Evolutionary conservation across 2,113 vertebrate genomes (phyloP).

Genomic region (Leiothrix lutea): DNA sequence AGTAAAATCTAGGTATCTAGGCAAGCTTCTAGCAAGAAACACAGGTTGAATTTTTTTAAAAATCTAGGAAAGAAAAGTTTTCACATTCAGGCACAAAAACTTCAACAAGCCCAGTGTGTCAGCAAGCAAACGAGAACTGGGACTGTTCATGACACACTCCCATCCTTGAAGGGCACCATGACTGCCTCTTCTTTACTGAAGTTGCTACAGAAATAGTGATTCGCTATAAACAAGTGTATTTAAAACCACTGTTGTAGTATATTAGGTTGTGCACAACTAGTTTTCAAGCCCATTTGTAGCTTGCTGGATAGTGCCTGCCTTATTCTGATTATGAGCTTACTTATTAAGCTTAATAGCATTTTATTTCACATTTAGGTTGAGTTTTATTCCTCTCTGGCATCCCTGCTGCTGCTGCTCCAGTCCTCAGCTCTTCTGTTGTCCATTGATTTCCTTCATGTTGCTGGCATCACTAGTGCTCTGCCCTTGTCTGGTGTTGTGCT

Average conservation of each 20-base stretch:
- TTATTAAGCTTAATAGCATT: not conserved
- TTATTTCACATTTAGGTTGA: not conserved
- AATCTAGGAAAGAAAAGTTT: not conserved
- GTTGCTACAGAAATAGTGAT: not conserved
- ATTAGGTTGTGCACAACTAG: not conserved
- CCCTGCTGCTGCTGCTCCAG: not conserved
- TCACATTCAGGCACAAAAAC: not conserved
- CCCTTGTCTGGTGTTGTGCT: fast-evolving
- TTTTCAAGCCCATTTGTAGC: not conserved
- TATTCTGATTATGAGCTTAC: not conserved
- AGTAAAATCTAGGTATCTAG: not conserved
- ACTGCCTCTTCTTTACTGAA: not conserved
- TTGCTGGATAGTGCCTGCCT: not conserved
- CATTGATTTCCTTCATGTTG: not conserved
- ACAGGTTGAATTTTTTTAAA: not conserved
- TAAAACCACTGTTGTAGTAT: not conserved
- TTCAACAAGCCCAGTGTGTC: not conserved
- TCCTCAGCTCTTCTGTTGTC: not conserved
- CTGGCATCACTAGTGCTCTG: fast-evolving
- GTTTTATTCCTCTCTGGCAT: not conserved
- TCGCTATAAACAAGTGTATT: not conserved
- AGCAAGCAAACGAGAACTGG: fast-evolving
- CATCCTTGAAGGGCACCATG: not conserved
- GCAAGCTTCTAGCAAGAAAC: not conserved
- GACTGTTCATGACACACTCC: fast-evolving